A percentile compares a stretch with the other conserved stretches of the same genome.
These are phyloP conservation scores for Kradibia gibbosae DNA, from an alignment of 1,140 invertebrate genomes.

Conservation along the genomic window DNA sequence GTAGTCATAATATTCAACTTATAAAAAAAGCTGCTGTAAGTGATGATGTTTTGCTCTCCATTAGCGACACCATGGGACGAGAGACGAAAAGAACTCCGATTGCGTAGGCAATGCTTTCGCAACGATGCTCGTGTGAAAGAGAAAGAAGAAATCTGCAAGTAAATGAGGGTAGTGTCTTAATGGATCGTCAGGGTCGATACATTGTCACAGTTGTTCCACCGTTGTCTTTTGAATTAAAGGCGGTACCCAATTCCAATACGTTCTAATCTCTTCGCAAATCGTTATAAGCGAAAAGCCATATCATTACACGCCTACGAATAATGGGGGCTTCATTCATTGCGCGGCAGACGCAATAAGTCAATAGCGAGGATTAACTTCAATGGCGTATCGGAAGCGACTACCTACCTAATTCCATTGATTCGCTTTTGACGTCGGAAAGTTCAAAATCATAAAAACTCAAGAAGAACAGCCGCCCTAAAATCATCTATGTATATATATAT, in stretches of 20 bases:
- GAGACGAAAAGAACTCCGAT: background rate
- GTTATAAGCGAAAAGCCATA: conserved; percentile 12
- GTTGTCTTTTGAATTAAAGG: conserved; percentile 46
- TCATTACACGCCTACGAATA: conserved; percentile 52
- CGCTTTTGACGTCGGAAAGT: background rate
- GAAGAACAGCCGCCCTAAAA: too few relatives aligned
- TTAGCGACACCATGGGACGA: too few relatives aligned
- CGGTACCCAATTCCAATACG: conserved; percentile 28
- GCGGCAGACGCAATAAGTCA: conserved; percentile 25
- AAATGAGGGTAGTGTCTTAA: conserved; percentile 45
- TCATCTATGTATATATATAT: background rate
- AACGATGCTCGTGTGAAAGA: conserved; percentile 33
- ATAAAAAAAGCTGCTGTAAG: background rate
- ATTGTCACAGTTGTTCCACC: conserved; percentile 36
- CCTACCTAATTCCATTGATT: background rate
- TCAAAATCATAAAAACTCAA: too few relatives aligned
- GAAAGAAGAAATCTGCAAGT: conserved; percentile 31
- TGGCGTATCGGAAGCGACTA: conserved; percentile 13
- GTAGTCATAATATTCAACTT: background rate
- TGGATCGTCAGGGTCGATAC: conserved; percentile 45
- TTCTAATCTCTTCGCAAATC: conserved; percentile 44
- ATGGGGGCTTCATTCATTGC: background rate
- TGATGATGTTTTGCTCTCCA: too few relatives aligned
- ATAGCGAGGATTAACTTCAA: background rate
- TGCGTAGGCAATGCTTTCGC: background rate